Base-by-base conservation (phyloP, 1,140 invertebrate genomes). In the Drusus annulatus region DNA sequence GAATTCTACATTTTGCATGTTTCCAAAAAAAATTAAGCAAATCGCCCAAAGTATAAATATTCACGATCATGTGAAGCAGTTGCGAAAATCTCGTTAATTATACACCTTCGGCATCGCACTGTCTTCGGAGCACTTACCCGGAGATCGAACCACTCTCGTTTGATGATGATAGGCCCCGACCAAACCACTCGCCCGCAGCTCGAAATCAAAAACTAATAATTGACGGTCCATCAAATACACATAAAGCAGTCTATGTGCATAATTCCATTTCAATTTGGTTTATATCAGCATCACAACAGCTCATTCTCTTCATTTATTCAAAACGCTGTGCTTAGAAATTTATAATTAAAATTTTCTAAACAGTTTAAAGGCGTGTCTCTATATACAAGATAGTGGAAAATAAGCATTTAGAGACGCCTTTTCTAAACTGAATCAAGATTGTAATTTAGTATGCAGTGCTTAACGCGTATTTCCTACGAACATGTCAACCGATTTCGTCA, bases 261-360 rank as follows among this genome's bases (percentile, higher is more conserved):
- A 25, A 63, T 63, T 63, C 25, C 2, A 23, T 63, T 69, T 69
- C 65, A 69, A 69, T 69, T n/a, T 36, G 50, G n/a, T 69, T 69
- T 31, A 8, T 69, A 15, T 25, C 2, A 16, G 23, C 21, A 10
- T 19, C 6, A 25, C 17, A 13, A 28, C 25, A 63, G 16, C 23
- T 63, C 60, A 63, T 63, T 63, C n/a, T 63, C 21, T 4, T 7
- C 6, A 8, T 36, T 36, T 8, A 36, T 36, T 36, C 5, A 36
- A 36, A 36, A n/a, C n/a, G n/a, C n/a, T n/a, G n/a, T 8, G 8
- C 2, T 36, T 36, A 36, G 6, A 36, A 36, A 36, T 36, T 8
- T 36, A 36, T 36, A 8, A 36, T 7, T 36, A 36, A 36, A 36
- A 36, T 3, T 36, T 36, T 7, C 8, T 1, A 36, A 36, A 4